A percentile compares a stretch with the other conserved stretches of the same genome.
phyloP scores from a whole-genome alignment of 2,797 vertebrate species.

The Philypnodon macrostomus region DNA sequence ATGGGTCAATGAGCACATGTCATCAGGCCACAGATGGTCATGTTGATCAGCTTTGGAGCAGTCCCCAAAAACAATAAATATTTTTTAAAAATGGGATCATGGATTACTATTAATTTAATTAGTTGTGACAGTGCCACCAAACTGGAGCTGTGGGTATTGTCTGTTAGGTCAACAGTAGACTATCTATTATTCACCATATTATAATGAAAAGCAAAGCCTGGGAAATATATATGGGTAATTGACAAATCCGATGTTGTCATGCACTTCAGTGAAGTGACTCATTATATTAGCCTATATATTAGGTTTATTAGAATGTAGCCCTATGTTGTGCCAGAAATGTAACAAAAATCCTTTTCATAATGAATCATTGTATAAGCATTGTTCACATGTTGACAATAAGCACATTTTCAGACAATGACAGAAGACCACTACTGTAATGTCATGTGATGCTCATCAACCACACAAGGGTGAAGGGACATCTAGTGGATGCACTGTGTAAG shows the following conservation, averaged over 20 bases:
- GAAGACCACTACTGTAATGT: slow-evolving; percentile 15
- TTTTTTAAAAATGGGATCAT: slow-evolving; percentile 33
- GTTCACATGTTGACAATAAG: not conserved
- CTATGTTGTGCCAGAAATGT: too few species aligned
- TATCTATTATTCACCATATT: slow-evolving; percentile 25
- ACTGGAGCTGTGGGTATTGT: not conserved
- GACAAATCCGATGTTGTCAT: too few species aligned
- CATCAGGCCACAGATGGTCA: slow-evolving; percentile 53
- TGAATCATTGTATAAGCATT: too few species aligned
- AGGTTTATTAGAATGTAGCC: too few species aligned
- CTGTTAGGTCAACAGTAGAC: too few species aligned
- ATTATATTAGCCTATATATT: too few species aligned
- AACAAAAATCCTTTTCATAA: too few species aligned
- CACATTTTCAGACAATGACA: slow-evolving; percentile 31
- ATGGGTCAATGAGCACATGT: slow-evolving; percentile 49
- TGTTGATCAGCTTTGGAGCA: slow-evolving; percentile 27
- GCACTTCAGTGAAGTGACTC: too few species aligned
- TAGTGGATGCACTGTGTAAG: slow-evolving; percentile 53
- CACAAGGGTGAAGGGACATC: slow-evolving; percentile 50
- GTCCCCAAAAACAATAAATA: slow-evolving; percentile 8
- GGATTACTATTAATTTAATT: slow-evolving; percentile 7
- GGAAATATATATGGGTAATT: too few species aligned
- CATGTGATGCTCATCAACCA: slow-evolving; percentile 29
- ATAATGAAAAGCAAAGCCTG: slow-evolving; percentile 1
- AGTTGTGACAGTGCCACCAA: slow-evolving; percentile 21